A percentile compares a stretch with the other conserved stretches of the same genome.
phyloP scores from a whole-genome alignment of 2,113 vertebrate species.

The Coptodon rendalli region DNA sequence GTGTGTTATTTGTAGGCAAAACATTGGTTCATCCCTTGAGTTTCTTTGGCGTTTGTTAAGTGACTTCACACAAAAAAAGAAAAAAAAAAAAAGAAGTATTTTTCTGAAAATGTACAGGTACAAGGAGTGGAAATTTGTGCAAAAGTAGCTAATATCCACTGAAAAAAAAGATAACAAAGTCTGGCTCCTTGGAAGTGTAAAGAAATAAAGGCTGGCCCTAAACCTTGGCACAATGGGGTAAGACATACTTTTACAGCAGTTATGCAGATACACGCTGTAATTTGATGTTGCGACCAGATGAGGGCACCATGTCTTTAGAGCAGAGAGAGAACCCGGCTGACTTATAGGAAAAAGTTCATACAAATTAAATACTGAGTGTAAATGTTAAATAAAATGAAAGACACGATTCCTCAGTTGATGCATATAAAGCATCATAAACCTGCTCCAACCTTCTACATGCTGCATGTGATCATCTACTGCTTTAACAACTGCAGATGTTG shows the following conservation, averaged over 20 bases:
- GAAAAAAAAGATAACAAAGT: neutral
- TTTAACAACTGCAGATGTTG: neutral
- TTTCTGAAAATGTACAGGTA: neutral
- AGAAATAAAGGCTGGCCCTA: neutral
- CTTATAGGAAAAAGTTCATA: neutral
- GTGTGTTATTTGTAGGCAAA: neutral
- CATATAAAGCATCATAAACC: neutral
- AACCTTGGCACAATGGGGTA: neutral
- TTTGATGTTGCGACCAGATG: neutral
- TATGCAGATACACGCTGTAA: neutral
- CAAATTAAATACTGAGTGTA: neutral
- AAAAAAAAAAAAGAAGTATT: neutral
- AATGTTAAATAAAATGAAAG: neutral
- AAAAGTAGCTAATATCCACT: neutral
- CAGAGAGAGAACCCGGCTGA: neutral
- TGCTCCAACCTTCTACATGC: fast-evolving
- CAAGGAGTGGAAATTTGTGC: neutral
- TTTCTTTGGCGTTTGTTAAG: neutral
- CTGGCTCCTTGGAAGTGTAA: neutral
- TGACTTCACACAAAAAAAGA: neutral
- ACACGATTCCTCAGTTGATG: neutral
- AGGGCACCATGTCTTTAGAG: neutral
- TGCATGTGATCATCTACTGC: neutral
- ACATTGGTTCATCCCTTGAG: fast-evolving
- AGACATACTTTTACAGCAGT: neutral